These are phyloP conservation scores for Cercocebus atys DNA, from an alignment of 2,113 vertebrate genomes.

Conservation along the genomic window DNA sequence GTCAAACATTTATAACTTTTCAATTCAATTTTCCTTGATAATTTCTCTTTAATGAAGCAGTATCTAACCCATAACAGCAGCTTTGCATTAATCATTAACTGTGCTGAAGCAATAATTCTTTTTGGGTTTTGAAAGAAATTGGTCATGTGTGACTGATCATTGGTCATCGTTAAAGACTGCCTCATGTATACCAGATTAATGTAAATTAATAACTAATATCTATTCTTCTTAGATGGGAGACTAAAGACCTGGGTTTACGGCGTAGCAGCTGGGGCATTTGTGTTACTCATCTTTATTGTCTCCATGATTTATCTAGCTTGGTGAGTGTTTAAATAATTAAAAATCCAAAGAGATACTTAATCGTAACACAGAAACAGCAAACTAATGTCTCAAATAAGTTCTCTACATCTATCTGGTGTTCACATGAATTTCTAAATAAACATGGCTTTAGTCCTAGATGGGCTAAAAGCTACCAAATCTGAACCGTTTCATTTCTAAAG, in stretches of 20 bases:
- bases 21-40: not conserved
- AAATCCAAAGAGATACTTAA: conserved; percentile 17
- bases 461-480: not conserved
- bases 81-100: conserved; percentile 49
- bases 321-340: conserved; percentile 90
- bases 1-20: not conserved
- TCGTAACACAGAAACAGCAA: not conserved
- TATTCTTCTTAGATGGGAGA: conserved; percentile 93
- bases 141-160: not conserved
- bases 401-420: not conserved
- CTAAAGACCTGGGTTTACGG: conserved; percentile 99
- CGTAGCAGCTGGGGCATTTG: conserved; percentile 96
- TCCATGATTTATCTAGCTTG: conserved; percentile 99
- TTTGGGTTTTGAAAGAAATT: conserved; percentile 63
- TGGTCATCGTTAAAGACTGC: conserved; percentile 64
- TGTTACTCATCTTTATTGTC: conserved; percentile 98
- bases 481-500: not conserved
- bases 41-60: not conserved
- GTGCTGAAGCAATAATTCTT: conserved; percentile 18
- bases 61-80: conserved; percentile 31
- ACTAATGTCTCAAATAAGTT: not conserved
- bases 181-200: conserved; percentile 72
- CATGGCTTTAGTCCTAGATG: not conserved
- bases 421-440: conserved; percentile 8
- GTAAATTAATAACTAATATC: conserved; percentile 84